Evolutionary conservation across 2,113 vertebrate genomes (phyloP), one percentile per base, ranked within the genome.

Genomic region (Onychostruthus taczanowskii): DNA sequence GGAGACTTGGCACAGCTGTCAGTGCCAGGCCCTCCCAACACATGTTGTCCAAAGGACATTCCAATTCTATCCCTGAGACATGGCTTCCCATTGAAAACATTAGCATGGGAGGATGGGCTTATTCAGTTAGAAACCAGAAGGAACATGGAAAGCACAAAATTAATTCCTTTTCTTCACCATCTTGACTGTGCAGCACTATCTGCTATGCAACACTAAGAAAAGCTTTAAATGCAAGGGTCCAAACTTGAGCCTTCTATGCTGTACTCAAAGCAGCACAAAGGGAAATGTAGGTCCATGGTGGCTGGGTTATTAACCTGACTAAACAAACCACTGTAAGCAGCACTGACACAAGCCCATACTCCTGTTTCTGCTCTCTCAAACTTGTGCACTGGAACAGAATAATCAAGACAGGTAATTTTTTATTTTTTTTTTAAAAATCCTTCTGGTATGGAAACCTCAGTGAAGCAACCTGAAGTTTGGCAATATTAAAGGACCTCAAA

Each of bases 71-170:
- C 61, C 7, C 13, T 5, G 35, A 68, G 39, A 68, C 9, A 21
- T 0, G 23, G 30, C 1, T 1, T 59, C 16, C 9, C 14, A 22
- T 3, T 30, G 20, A 28, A 61, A 44, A 63, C 39, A 63, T 0
- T 39, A 61, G 46, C 39, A 35, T 1, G 11, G 24, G 13, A 87
- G 8, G 3, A 58, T 4, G 20, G 43, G 22, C 14, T 85, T 23
- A 52, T 68, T 47, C 58, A 85, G 1, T 33, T 28, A 46, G 24
- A 88, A 35, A 56, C 10, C 28, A 76, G n/a, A 75, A 44, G 39
- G 47, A 79, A 63, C 26, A 11, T 44, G 11, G 13, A 61, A 93
- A 16, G 33, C 13, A 75, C 78, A 21, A 43, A 82, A 69, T 43
- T 5, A 2, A 74, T 49, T 78, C 7, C 7, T 61, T 63, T 76